Base-by-base conservation (phyloP, 2,888 invertebrate species). In the Scaptodrosophila latifasciaeformis region DNA sequence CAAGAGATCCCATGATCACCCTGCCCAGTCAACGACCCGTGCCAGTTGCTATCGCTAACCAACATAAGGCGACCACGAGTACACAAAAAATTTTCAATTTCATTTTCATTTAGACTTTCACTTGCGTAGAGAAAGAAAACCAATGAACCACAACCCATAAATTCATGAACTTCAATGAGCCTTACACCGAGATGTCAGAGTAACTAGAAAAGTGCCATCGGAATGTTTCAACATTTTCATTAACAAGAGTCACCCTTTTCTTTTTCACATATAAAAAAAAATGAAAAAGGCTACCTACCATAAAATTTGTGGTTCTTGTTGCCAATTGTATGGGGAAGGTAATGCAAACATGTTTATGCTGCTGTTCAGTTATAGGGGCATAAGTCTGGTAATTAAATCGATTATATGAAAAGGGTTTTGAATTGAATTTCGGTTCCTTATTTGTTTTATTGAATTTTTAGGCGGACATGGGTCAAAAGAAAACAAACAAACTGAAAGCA, bases 381-480 rank as follows among this genome's bases (percentile, higher is more conserved):
- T 6, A 27, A 27, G 42, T 40, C 53, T 29, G 27, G 53, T 44
- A 78, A 71, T 71, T 71, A 78, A 75, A 47, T 18, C 40, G 30
- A 60, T 24, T 51, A 12, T 19, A 21, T 27, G 24, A 19, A 57
- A 70, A 59, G 65, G 65, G 67, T 67, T 74, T 40, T 56, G 54
- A 46, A 55, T 18, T 30, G 17, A 47, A 57, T 13, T 65, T 44
- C 57, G 42, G 49, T 43, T 24, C 45, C 15, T 59, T 62, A 65
- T 59, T 54, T 60, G 62, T 62, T 72, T 79, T 79, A 72, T 72
- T 72, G 72, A 72, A 70, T 70, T 75, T 75, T 65, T n/a, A 9
- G 40, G 10, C 10, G 17, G 37, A 17, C 17, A n/a, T 37, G 17
- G 17, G 15, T 13, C 13, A 34, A 34, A 13, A 34, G 15, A 31